Conservation (phyloP, 2,888 invertebrate species). For the Cetonia aurata region DNA sequence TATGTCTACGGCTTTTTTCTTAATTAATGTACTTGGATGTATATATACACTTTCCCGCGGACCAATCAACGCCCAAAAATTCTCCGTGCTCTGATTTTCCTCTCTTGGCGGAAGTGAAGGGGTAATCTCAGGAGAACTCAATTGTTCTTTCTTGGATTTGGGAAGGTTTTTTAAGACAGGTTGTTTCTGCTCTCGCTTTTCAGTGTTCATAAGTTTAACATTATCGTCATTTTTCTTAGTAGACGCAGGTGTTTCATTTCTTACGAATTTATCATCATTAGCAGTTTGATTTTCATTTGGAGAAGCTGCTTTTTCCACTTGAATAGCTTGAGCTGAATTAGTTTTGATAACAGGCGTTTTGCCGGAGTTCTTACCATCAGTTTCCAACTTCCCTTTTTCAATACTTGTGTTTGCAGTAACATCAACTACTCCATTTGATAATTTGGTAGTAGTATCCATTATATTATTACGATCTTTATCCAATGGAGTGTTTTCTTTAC, state of each 20-base stretch:
- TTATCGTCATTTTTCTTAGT: slow-evolving; percentile 36
- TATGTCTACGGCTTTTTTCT: slow-evolving; percentile 25
- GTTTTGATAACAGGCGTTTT: too few relatives aligned
- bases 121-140: slow-evolving; percentile 33
- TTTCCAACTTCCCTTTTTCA: too few relatives aligned
- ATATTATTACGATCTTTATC: too few relatives aligned
- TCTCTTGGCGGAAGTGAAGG: slow-evolving; percentile 48
- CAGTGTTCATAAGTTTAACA: slow-evolving; percentile 27
- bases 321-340: too few relatives aligned
- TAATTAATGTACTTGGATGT: neutral
- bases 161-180: slow-evolving; percentile 9
- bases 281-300: too few relatives aligned
- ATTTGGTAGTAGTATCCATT: too few relatives aligned
- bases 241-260: neutral
- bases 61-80: slow-evolving; percentile 77
- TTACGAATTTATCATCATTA: too few relatives aligned
- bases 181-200: slow-evolving; percentile 19
- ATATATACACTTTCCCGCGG: slow-evolving; percentile 76
- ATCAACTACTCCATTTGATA: too few relatives aligned
- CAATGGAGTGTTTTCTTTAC: too few relatives aligned
- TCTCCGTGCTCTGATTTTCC: slow-evolving; percentile 64
- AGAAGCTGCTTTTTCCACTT: too few relatives aligned
- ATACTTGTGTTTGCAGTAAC: too few relatives aligned
- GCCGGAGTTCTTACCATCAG: too few relatives aligned
- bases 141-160: slow-evolving; percentile 17